A percentile compares a stretch with the other conserved stretches of the same genome.
Evolutionary conservation across 2,797 vertebrate genomes (phyloP).

Genomic region (Periparus ater): DNA sequence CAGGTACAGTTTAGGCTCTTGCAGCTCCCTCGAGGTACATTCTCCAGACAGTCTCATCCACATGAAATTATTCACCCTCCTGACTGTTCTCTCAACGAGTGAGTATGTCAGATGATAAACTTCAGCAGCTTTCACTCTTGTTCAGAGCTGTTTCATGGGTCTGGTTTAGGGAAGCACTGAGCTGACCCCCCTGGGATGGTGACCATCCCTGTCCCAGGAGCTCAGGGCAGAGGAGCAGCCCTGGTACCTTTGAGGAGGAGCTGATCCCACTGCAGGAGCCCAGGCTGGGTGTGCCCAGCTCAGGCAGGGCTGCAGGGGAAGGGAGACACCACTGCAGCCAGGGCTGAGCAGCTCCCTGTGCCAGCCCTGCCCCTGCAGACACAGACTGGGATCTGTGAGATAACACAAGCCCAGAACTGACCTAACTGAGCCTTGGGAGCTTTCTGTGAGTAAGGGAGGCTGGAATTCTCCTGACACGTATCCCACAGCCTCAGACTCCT

Average conservation of each 20-base stretch:
- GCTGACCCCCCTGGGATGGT: too few species aligned
- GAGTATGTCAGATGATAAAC: not conserved
- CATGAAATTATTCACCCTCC: not conserved
- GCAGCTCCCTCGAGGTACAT: not conserved
- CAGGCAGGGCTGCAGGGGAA: not conserved
- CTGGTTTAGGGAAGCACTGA: not conserved
- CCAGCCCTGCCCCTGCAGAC: not conserved
- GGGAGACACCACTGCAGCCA: not conserved
- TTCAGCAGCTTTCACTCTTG: not conserved
- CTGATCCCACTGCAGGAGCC: not conserved
- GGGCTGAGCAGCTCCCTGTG: not conserved
- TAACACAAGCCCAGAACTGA: fast-evolving
- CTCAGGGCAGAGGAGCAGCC: not conserved
- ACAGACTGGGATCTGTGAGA: not conserved
- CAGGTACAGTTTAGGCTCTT: not conserved
- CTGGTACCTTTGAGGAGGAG: not conserved
- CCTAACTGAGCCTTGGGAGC: fast-evolving
- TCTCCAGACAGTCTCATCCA: not conserved
- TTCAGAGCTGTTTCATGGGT: not conserved
- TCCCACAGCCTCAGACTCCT: not conserved
- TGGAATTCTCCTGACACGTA: not conserved
- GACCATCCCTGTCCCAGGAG: not conserved
- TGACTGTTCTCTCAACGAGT: not conserved
- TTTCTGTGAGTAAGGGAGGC: not conserved
- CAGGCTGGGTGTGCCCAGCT: not conserved